Evolutionary conservation across 2,888 invertebrate genomes (phyloP).

Genomic region (Agelastica alni): DNA sequence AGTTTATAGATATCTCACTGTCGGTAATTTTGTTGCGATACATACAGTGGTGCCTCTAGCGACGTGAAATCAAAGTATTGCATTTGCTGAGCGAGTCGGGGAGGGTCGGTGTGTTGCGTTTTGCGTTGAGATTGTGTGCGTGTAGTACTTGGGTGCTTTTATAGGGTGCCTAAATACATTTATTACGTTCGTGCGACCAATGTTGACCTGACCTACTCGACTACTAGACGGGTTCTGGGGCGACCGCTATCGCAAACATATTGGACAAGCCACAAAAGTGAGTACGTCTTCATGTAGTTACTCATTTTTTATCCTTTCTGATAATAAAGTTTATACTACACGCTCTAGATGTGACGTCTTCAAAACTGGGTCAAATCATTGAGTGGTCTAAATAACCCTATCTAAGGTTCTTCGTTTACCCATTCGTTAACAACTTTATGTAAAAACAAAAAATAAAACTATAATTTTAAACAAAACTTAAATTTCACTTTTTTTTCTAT

Average conservation of each 20-base stretch:
- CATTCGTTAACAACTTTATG: no score
- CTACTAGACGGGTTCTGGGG: conserved; percentile 55
- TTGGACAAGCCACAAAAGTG: conserved; percentile 56
- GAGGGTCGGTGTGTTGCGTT: conserved; percentile 45
- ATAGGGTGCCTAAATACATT: conserved; percentile 52
- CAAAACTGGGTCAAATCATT: conserved; percentile 36
- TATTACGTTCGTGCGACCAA: conserved; percentile 52
- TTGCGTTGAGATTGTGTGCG: conserved; percentile 48
- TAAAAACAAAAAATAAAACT: no score
- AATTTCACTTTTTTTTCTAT: background rate
- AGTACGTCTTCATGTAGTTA: conserved; percentile 39
- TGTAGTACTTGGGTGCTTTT: conserved; percentile 55
- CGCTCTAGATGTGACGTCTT: conserved; percentile 19
- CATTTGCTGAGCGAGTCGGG: conserved; percentile 52
- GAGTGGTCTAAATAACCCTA: background rate
- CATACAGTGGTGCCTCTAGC: conserved; percentile 40
- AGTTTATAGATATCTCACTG: no score
- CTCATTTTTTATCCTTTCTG: conserved; percentile 10
- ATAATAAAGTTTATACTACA: no score
- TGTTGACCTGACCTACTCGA: conserved; percentile 57
- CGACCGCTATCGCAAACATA: conserved; percentile 56
- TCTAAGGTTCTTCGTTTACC: background rate
- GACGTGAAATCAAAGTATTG: conserved; percentile 43
- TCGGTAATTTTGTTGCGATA: no score
- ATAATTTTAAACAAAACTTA: background rate